These are phyloP conservation scores for Dasyornis broadbenti DNA, from an alignment of 2,113 vertebrate species.

Conservation along the genomic window DNA sequence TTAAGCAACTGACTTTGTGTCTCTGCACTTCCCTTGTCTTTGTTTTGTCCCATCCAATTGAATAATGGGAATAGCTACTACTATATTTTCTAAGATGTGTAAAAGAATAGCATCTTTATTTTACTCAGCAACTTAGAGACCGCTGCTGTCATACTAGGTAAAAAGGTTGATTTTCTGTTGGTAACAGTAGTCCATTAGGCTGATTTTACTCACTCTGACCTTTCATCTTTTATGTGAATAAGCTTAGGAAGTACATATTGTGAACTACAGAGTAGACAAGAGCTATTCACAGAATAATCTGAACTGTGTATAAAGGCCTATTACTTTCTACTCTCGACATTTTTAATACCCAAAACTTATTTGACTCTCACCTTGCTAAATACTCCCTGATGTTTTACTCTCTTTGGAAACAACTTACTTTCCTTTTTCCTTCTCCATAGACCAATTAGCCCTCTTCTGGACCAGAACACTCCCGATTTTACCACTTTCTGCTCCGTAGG, in stretches of 20 bases:
- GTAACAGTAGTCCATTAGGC: not conserved
- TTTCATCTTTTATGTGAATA: slow-evolving; percentile 18
- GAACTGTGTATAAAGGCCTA: slow-evolving; percentile 7
- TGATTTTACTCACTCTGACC: slow-evolving; percentile 27
- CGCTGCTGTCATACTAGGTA: not conserved
- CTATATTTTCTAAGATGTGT: not conserved
- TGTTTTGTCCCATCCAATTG: slow-evolving; percentile 25
- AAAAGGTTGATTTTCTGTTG: slow-evolving; percentile 11
- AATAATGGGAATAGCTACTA: not conserved
- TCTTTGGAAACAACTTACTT: slow-evolving; percentile 61
- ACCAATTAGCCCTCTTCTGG: slow-evolving; percentile 95
- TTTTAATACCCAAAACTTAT: slow-evolving; percentile 43
- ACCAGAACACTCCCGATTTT: slow-evolving; percentile 96
- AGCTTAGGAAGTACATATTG: not conserved
- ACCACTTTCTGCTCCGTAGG: slow-evolving; percentile 93
- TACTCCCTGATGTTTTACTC: slow-evolving; percentile 45
- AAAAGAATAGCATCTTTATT: not conserved
- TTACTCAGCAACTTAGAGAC: not conserved
- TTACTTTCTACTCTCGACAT: not conserved
- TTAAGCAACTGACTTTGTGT: slow-evolving; percentile 27
- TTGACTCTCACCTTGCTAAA: slow-evolving; percentile 53
- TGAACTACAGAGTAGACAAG: not conserved
- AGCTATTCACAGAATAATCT: not conserved
- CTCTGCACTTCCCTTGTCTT: slow-evolving; percentile 22
- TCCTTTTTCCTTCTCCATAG: slow-evolving; percentile 76